Evolutionary conservation across 2,888 invertebrate species (phyloP), one percentile per base, ranked within the genome.

Genomic region (Orchesellides sinensis): DNA sequence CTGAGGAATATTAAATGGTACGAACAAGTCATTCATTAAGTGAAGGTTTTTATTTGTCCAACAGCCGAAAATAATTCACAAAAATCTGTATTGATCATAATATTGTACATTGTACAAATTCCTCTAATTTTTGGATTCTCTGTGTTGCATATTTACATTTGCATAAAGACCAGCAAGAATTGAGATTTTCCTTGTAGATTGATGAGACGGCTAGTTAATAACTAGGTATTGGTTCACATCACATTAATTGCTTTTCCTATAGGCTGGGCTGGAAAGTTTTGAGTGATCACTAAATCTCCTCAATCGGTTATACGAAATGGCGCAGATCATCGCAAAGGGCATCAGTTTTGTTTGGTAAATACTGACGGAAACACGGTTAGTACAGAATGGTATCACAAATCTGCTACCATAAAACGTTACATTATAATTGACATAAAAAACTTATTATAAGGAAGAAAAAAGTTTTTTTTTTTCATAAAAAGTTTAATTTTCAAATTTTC

Each of bases 131-230:
- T 14, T 14, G n/a, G 35, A 72, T 59, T 72, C 54, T 56, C 32
- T 70, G 54, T 54, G n/a, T 73, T 61, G 59, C 45, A 47, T 23
- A 61, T 52, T 19, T 23, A 19, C 49, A 68, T 68, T 68, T 68
- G 68, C 68, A 68, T 68, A 68, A 68, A 54, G 49, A 47, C 65
- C 49, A 49, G 29, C 23, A 25, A 29, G 25, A 49, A 27, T 68
- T 68, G 25, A 29, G 29, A 40, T 61, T 73, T 68, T 68, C n/a
- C 27, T 61, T 45, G 61, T 73, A 78, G 69, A 78, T 78, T 78
- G 61, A 78, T 78, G 78, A 49, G 69, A 61, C 69, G 78, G 69
- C 69, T 69, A 32, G 40, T 59, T 78, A 78, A 78, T 77, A 59
- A 69, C 69, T 49, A 21, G 69, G 59, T 69, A 69, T 78, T 29